Percentiles rank a stretch among this genome's conserved stretches.
Evolutionary conservation across 2,797 vertebrate species (phyloP).

Genomic region (Austrolebias charrua): DNA sequence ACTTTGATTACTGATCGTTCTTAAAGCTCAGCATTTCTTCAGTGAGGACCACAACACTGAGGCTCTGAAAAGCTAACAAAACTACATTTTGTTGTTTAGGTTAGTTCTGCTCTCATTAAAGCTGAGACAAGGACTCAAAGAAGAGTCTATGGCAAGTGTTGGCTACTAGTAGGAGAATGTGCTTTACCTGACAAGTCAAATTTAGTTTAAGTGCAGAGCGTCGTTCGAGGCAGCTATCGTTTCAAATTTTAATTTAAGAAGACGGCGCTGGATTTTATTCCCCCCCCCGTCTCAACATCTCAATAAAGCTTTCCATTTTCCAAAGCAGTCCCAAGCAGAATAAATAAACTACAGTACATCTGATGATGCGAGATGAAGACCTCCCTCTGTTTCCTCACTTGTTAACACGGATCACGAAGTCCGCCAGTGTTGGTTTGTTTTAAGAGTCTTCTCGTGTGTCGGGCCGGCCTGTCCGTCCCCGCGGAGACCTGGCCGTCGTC

Average conservation of each 20-base stretch:
- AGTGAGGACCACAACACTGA: background rate
- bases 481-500: conserved; percentile 47
- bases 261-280: background rate
- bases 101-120: background rate
- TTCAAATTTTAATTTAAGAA: background rate
- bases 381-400: background rate
- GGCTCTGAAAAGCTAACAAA: conserved; percentile 3
- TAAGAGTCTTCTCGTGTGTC: conserved; percentile 11
- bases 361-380: conserved; percentile 6
- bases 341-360: conserved; percentile 9
- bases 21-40: background rate
- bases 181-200: background rate
- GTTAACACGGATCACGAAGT: conserved; percentile 1
- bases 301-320: background rate
- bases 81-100: background rate
- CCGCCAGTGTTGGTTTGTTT: background rate
- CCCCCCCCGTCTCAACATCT: background rate
- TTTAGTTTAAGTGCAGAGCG: background rate
- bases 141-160: background rate
- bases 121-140: background rate
- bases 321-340: conserved; percentile 14
- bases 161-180: background rate
- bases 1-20: background rate
- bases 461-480: conserved; percentile 45
- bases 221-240: background rate